A percentile compares a stretch with the other conserved stretches of the same genome.
phyloP scores from a whole-genome alignment of 2,888 invertebrate genomes.

The Monochamus alternatus region DNA sequence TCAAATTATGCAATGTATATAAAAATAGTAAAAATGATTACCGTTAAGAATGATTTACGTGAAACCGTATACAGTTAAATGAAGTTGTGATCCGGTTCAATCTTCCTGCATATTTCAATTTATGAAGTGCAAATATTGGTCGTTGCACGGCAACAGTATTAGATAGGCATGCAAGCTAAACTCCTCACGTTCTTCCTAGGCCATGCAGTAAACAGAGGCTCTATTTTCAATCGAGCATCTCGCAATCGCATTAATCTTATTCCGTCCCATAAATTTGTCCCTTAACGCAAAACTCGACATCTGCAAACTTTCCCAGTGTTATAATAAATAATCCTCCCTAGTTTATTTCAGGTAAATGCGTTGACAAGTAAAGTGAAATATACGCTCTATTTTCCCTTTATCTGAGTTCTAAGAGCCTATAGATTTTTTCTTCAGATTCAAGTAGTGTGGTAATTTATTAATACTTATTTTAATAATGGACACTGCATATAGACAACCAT shows the following conservation, averaged over 20 bases:
- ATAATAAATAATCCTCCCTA: constrained; percentile 4
- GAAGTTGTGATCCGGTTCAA: neutral
- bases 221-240: constrained; percentile 8
- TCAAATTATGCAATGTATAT: no score
- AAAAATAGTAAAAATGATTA: no score
- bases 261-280: constrained; percentile 1
- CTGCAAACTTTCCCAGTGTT: constrained; percentile 8
- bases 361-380: neutral
- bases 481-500: no score
- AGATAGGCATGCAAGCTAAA: neutral
- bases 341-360: constrained; percentile 4
- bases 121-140: constrained; percentile 8
- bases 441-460: no score
- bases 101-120: neutral
- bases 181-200: constrained; percentile 1
- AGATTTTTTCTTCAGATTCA: no score
- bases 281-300: constrained; percentile 2
- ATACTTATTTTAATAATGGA: no score
- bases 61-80: neutral
- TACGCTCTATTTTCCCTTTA: neutral
- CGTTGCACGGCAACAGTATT: constrained; percentile 5
- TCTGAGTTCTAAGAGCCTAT: no score
- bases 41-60: neutral
- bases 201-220: neutral
- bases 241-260: constrained; percentile 7